These are phyloP conservation scores for Caenorhabditis doughertyi DNA, from an alignment of 2,888 invertebrate species.

Conservation along the genomic window DNA sequence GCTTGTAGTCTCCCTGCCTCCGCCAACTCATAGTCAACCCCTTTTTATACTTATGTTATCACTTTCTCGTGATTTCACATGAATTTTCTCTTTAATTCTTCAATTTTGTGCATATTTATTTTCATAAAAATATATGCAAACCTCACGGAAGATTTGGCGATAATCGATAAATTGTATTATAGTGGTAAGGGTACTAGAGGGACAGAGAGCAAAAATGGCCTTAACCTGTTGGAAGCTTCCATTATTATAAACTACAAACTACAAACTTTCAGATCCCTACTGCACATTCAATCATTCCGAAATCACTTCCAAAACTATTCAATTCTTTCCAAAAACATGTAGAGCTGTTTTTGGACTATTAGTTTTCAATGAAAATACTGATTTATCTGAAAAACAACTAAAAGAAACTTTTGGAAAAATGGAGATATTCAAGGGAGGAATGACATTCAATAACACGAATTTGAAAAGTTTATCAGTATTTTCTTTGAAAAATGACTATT, in stretches of 20 bases:
- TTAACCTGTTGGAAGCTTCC: background rate
- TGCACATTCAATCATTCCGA: slow-evolving; percentile 7
- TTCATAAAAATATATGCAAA: too few relatives aligned
- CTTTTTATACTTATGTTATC: too few relatives aligned
- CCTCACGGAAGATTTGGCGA: too few relatives aligned
- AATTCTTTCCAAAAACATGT: background rate
- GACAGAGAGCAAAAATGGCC: background rate
- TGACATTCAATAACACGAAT: background rate
- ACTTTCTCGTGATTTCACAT: too few relatives aligned
- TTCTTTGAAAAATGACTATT: too few relatives aligned
- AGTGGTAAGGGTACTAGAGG: too few relatives aligned
- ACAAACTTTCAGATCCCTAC: background rate
- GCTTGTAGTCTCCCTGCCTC: too few relatives aligned
- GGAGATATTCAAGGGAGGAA: background rate
- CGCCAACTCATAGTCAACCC: too few relatives aligned
- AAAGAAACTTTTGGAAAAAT: background rate
- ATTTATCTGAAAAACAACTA: background rate
- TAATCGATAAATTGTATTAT: too few relatives aligned
- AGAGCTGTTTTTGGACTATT: background rate
- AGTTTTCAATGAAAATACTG: background rate
- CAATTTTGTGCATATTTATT: too few relatives aligned
- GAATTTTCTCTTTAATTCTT: too few relatives aligned
- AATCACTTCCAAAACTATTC: background rate
- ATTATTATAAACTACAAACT: background rate
- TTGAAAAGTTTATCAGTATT: background rate